These are phyloP conservation scores for Metaphire vulgaris DNA, from an alignment of 1,140 invertebrate genomes.

Conservation along the genomic window DNA sequence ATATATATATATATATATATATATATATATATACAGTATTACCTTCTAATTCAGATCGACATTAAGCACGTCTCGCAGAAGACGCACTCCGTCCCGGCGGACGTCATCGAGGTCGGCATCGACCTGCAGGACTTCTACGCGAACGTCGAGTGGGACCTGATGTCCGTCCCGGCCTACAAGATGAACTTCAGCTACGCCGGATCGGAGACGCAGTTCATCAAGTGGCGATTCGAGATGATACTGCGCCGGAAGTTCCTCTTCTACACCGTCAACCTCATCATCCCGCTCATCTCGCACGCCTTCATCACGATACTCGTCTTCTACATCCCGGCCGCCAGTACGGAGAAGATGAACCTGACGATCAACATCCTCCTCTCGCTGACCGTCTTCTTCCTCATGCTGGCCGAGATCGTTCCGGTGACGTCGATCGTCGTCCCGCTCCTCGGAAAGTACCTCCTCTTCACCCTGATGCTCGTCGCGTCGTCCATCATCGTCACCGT, in stretches of 20 bases:
- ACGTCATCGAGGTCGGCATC: conserved; percentile 38
- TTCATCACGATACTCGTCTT: conserved; percentile 96
- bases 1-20: conserved; percentile 14
- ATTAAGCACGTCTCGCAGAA: conserved; percentile 18
- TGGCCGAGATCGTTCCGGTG: conserved; percentile 96
- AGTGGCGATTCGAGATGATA: conserved; percentile 70
- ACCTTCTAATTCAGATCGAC: conserved; percentile 13
- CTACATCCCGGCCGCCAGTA: conserved; percentile 95
- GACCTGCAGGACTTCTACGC: conserved; percentile 47
- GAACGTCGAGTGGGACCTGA: conserved; percentile 98
- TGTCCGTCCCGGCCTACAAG: conserved; percentile 72
- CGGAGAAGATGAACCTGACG: conserved; percentile 95
- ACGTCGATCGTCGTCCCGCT: conserved; percentile 95
- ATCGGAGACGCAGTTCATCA: conserved; percentile 83
- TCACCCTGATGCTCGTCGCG: conserved; percentile 98
- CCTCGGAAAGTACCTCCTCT: conserved; percentile 95
- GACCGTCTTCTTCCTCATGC: conserved; percentile 97
- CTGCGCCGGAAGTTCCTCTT: conserved; percentile 52
- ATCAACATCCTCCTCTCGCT: conserved; percentile 99
- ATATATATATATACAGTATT: conserved; percentile 9
- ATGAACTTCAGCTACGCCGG: conserved; percentile 65
- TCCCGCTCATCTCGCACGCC: conserved; percentile 58
- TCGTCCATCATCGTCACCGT: conserved; percentile 97
- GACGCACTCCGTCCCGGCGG: neutral
- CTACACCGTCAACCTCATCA: conserved; percentile 52